Conservation (phyloP, 2,797 vertebrate species). For the Spea hammondii region DNA sequence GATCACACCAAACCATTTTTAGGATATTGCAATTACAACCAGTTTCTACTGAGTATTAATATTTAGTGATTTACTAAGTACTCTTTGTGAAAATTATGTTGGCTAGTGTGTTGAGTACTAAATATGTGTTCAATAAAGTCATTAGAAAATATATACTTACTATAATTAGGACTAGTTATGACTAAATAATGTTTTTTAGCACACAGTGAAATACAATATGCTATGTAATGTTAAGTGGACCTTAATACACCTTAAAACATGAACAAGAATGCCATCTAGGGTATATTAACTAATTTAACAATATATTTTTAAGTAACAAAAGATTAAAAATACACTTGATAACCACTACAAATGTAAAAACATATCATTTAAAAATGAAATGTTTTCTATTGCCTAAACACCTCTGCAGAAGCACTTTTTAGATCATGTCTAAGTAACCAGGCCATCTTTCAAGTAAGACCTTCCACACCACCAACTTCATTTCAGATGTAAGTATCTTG, state of each 20-base stretch:
- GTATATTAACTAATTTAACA: too few species aligned
- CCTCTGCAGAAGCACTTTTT: too few species aligned
- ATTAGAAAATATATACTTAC: constrained; percentile 23
- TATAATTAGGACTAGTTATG: constrained; percentile 21
- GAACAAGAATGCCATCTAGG: too few species aligned
- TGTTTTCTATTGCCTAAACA: too few species aligned
- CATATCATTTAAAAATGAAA: too few species aligned
- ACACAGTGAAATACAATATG: neutral
- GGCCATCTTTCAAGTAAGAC: too few species aligned
- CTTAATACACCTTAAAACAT: neutral
- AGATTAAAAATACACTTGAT: too few species aligned
- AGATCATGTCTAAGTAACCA: too few species aligned
- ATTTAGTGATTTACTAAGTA: constrained; percentile 25
- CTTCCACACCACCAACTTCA: too few species aligned
- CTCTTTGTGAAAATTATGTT: constrained; percentile 33
- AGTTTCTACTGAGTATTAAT: constrained; percentile 29
- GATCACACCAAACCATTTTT: neutral
- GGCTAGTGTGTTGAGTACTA: constrained; percentile 10
- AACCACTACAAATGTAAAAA: too few species aligned
- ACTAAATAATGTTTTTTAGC: constrained; percentile 12
- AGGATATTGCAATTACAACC: constrained; percentile 16
- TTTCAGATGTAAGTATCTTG: too few species aligned
- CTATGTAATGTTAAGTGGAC: neutral
- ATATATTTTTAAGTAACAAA: too few species aligned
- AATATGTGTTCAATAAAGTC: constrained; percentile 27